phyloP scores from a whole-genome alignment of 2,797 vertebrate genomes.

The Rhynchotus rufescens region DNA sequence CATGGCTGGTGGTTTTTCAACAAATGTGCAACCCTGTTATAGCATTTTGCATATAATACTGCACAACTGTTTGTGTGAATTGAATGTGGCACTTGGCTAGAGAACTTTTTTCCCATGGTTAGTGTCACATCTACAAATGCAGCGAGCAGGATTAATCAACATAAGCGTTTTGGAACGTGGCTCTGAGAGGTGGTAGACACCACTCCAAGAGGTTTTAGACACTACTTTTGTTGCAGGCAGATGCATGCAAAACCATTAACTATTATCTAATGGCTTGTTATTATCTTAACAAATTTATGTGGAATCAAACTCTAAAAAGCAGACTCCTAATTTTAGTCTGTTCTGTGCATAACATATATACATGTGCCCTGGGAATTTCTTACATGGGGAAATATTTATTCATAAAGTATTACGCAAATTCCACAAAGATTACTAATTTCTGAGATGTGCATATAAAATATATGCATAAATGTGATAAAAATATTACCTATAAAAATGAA shows the following conservation, averaged over 20 bases:
- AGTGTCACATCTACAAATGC: not conserved
- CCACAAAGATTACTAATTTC: not conserved
- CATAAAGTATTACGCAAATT: not conserved
- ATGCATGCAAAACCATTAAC: not conserved
- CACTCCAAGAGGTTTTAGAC: not conserved
- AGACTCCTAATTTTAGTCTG: not conserved
- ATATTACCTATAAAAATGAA: not conserved
- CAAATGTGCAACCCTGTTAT: fast-evolving
- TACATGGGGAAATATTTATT: not conserved
- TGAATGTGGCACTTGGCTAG: not conserved
- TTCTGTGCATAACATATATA: not conserved
- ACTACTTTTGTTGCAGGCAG: not conserved
- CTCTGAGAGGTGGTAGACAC: not conserved
- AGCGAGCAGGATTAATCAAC: not conserved
- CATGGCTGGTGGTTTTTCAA: not conserved
- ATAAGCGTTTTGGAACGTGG: not conserved
- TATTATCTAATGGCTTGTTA: not conserved
- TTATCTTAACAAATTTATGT: not conserved
- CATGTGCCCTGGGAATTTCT: not conserved
- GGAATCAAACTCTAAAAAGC: not conserved
- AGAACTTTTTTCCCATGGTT: not conserved
- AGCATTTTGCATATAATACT: not conserved
- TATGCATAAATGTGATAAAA: not conserved
- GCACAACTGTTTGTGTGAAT: not conserved
- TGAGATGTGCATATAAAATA: not conserved